A percentile compares a stretch with the other conserved stretches of the same genome.
phyloP scores from a whole-genome alignment of 2,113 vertebrate genomes.

The Nibea coibor region DNA sequence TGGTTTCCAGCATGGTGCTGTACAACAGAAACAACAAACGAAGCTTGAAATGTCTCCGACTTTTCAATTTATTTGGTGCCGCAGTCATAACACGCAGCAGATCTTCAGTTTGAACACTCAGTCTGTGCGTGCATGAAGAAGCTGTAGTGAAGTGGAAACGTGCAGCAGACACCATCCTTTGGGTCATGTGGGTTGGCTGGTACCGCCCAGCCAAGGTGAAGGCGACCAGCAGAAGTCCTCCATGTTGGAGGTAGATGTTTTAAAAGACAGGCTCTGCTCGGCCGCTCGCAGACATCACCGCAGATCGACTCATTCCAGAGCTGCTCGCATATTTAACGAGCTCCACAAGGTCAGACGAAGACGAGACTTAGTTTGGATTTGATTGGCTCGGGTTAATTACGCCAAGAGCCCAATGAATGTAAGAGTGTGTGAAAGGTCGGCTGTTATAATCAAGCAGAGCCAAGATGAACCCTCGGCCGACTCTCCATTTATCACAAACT shows the following conservation, averaged over 20 bases:
- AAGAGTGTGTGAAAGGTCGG: slow-evolving; percentile 1
- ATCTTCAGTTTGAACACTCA: not conserved
- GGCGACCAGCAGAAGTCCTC: too few species aligned
- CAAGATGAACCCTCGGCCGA: not conserved
- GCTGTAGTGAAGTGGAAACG: too few species aligned
- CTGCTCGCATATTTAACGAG: not conserved
- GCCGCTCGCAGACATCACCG: not conserved
- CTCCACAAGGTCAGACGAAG: not conserved
- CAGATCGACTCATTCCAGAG: not conserved
- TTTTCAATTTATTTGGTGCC: not conserved
- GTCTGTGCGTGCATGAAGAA: not conserved
- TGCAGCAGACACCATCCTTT: too few species aligned
- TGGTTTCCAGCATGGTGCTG: not conserved
- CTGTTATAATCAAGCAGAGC: slow-evolving; percentile 18
- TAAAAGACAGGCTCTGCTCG: not conserved
- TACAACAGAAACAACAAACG: not conserved
- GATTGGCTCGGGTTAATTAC: slow-evolving; percentile 50
- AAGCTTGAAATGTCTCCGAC: not conserved
- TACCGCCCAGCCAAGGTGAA: too few species aligned
- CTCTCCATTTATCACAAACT: not conserved
- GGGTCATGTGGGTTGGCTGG: too few species aligned
- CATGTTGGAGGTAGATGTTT: not conserved
- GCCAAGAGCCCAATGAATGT: not conserved
- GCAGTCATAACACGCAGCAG: not conserved
- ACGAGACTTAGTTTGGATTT: slow-evolving; percentile 16